Evolutionary conservation across 1,140 invertebrate species (phyloP), one percentile per base, ranked within the genome.

Genomic region (Drosophila repletoides): DNA sequence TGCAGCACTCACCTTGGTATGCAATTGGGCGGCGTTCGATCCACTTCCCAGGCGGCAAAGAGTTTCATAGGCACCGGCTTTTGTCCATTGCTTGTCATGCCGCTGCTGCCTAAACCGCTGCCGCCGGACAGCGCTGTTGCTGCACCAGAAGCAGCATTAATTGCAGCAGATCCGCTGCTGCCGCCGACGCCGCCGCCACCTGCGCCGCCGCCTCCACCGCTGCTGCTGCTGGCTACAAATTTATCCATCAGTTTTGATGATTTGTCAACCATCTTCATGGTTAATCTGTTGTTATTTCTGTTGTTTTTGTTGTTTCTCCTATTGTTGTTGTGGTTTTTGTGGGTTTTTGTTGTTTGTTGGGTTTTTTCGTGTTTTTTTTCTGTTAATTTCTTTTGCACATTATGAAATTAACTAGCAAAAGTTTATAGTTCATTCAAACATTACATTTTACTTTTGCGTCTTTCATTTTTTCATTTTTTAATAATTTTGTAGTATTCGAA

Each of bases 41-140:
- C 98, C 58, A 98, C 96, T 93, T 98, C 97, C 97, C 97, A 98
- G 73, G 97, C 97, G 61, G 97, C 97, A 92, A 98, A 99, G 70
- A 99, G 93, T 92, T 97, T 98, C 97, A 98, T 98, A 77, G 97
- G 96, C 89, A 98, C 96, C 77, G 96, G 96, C 93, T 97, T 97
- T 22, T 81, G 79, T 36, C 71, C 68, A 52, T 76, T 84, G 22
- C 61, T 55, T 22, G 51, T 26, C 15, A 56, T 60, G 6, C 60
- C 41, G 10, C 60, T 61, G 6, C 52, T 46, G 26, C 52, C 29
- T 10, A 56, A 22, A 4, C 22, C 33, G 1, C 59, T 55, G 14
- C 69, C 58, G 9, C 41, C 64, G 43, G 15, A 26, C 22, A 61
- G 29, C 22, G 24, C 36, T 24, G 46, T 33, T 9, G 48, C 40